Evolutionary conservation across 2,797 vertebrate species (phyloP).

Genomic region (Aulostomus chinensis): DNA sequence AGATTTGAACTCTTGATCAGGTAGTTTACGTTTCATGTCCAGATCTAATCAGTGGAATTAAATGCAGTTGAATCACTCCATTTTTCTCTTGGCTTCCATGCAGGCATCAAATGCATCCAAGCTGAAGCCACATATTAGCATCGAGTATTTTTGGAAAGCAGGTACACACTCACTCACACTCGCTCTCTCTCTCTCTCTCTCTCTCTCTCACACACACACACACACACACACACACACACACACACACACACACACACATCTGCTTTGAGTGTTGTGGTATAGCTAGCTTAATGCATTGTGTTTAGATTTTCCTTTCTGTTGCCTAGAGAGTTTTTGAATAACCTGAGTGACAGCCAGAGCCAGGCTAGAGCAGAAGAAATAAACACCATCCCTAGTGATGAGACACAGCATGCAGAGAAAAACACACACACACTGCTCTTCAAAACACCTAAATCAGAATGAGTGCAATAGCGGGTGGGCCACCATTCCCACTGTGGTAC

Average conservation of each 20-base stretch:
- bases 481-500: conserved; percentile 70
- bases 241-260: conserved; percentile 2
- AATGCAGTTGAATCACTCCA: conserved; percentile 21
- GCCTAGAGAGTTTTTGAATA: conserved; percentile 9
- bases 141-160: conserved; percentile 7
- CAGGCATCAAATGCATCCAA: background rate
- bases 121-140: background rate
- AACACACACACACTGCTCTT: conserved; percentile 41
- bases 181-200: too few relatives aligned
- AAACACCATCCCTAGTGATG: conserved; percentile 68
- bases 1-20: conserved; percentile 14
- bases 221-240: background rate
- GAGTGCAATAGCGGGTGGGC: conserved; percentile 65
- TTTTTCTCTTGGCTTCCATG: too few relatives aligned
- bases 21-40: conserved; percentile 5
- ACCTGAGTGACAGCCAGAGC: conserved; percentile 47
- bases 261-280: conserved; percentile 13
- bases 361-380: conserved; percentile 45
- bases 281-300: conserved; percentile 11
- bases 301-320: conserved; percentile 3
- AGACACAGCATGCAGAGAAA: conserved; percentile 77
- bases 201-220: background rate
- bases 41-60: conserved; percentile 17
- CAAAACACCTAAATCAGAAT: conserved; percentile 65
- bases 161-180: too few relatives aligned